phyloP scores from a whole-genome alignment of 2,113 vertebrate genomes.

The Pachypanchax playfairii region DNA sequence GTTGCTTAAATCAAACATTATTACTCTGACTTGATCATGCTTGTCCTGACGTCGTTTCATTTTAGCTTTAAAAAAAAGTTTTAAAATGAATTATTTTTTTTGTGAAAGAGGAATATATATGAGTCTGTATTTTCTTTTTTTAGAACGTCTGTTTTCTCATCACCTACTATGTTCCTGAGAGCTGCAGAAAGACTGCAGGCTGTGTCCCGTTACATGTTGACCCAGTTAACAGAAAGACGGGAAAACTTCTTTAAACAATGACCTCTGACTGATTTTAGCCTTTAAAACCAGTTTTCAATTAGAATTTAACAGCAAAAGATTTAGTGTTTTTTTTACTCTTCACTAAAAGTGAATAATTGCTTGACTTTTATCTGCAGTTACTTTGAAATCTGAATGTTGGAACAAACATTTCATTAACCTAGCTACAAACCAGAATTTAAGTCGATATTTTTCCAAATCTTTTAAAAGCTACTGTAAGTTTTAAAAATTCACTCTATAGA shows the following conservation, averaged over 20 bases:
- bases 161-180: not conserved
- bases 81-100: not conserved
- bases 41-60: not conserved
- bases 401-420: too few species aligned
- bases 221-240: constrained; percentile 18
- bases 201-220: constrained; percentile 39
- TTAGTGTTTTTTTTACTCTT: too few species aligned
- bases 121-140: not conserved
- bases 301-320: not conserved
- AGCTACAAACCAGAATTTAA: too few species aligned
- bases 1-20: not conserved
- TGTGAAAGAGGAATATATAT: not conserved
- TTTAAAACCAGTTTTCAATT: not conserved
- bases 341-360: too few species aligned
- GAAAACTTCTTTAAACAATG: not conserved
- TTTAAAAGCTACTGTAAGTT: too few species aligned
- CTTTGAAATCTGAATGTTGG: too few species aligned
- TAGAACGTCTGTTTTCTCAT: not conserved
- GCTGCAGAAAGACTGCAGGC: constrained; percentile 6
- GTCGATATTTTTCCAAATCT: too few species aligned
- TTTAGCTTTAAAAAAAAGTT: not conserved
- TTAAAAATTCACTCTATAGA: too few species aligned
- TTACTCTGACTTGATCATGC: not conserved
- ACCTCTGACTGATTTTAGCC: constrained; percentile 1
- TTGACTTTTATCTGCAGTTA: too few species aligned